Evolutionary conservation across 92 coral and sea anemone genomes (phyloP).

Genomic region (Phenganax marumi): DNA sequence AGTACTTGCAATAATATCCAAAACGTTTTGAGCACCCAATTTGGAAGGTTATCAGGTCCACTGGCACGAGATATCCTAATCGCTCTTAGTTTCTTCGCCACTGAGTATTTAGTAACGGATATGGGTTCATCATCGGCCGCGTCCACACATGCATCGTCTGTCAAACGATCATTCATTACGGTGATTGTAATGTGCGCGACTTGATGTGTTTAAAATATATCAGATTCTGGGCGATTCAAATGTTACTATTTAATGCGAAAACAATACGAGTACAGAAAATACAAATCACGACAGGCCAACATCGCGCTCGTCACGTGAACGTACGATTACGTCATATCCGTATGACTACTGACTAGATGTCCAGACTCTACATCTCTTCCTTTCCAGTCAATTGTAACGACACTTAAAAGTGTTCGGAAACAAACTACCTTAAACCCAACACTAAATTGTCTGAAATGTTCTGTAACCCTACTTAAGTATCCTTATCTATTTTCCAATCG

Average conservation of each 20-base stretch:
- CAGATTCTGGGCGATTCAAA: too few relatives aligned
- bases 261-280: too few relatives aligned
- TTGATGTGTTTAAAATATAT: too few relatives aligned
- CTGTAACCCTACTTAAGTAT: not conserved
- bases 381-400: not conserved
- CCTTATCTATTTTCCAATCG: not conserved
- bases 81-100: too few relatives aligned
- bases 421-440: not conserved
- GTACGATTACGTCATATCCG: too few relatives aligned
- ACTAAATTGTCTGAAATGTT: not conserved
- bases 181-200: too few relatives aligned
- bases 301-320: too few relatives aligned
- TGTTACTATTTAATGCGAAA: too few relatives aligned
- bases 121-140: constrained; percentile 53
- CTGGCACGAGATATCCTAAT: too few relatives aligned
- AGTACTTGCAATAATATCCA: constrained; percentile 58
- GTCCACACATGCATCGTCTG: constrained; percentile 30
- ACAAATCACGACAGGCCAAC: too few relatives aligned
- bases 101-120: constrained; percentile 47
- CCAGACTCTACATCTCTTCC: not conserved
- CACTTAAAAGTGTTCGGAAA: too few relatives aligned
- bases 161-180: constrained; percentile 53
- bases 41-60: constrained; percentile 61
- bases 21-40: constrained; percentile 54
- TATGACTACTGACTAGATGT: not conserved